Conservation (phyloP, 2,888 invertebrate species). For the Acleris emargana region DNA sequence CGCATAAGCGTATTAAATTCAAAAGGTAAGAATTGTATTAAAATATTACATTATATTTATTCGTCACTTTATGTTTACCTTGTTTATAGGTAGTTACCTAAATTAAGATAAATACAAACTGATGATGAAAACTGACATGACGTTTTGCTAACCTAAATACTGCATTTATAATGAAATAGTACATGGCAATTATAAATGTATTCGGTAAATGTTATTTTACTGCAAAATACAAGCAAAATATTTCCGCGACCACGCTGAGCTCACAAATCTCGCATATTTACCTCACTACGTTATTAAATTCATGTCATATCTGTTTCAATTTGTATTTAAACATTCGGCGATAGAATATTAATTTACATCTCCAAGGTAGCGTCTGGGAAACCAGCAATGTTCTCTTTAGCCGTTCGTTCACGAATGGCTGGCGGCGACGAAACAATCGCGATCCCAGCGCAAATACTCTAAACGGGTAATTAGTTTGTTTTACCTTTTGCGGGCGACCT, state of each 20-base stretch:
- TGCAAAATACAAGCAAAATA: conserved; percentile 2
- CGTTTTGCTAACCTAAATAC: too few species aligned
- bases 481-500: conserved; percentile 55
- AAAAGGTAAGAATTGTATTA: too few species aligned
- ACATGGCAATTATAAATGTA: too few species aligned
- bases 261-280: conserved; percentile 13
- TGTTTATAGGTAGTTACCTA: too few species aligned
- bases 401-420: conserved; percentile 51
- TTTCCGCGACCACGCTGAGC: background rate
- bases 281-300: conserved; percentile 24
- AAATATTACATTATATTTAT: too few species aligned
- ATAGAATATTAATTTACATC: conserved; percentile 34
- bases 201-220: background rate
- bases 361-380: conserved; percentile 29
- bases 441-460: conserved; percentile 69
- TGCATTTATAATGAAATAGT: too few species aligned
- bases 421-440: conserved; percentile 67
- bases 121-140: too few species aligned
- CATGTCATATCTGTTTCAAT: conserved; percentile 25
- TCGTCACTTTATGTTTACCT: too few species aligned
- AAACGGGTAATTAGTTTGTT: conserved; percentile 78
- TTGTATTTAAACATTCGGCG: conserved; percentile 27
- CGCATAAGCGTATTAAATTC: too few species aligned
- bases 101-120: too few species aligned
- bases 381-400: conserved; percentile 35